Evolutionary conservation across 35 echinoderm and acorn worm genomes (phyloP), one percentile per base, ranked within the genome.

Genomic region (Heliocidaris erythrogramma): DNA sequence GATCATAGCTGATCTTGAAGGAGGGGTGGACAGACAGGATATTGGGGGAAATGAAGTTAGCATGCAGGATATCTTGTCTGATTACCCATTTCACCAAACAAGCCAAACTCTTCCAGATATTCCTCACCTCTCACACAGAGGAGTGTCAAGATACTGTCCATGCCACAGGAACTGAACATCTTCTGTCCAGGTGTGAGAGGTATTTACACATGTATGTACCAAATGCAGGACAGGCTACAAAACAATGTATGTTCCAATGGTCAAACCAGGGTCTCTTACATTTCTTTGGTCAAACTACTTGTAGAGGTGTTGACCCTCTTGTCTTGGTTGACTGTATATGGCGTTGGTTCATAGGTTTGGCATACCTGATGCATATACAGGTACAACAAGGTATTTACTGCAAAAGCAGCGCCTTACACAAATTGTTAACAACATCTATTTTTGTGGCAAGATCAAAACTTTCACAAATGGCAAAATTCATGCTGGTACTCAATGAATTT

Each of bases 11-110:
- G 52, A 56, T 78, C 65, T 78, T 78, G 87, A 48, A 89, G 87
- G 87, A 89, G 87, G 87, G 87, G 87, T 89, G 87, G 87, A 47
- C 47, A 17, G 87, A 89, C 30, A 89, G 87, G 87, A 89, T 32
- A 48, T 48, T 89, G 87, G 14, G 30, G 87, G 47, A 89, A 89
- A 89, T 32, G 31, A 89, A 89, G 87, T 89, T 89, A 89, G 31
- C 87, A 48, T 47, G 32, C 87, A 89, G 87, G 87, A 89, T 17
- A 89, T 89, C 31, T 47, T 48, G 87, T 89, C 87, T 89, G 87
- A 89, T 89, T 89, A 89, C 87, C 30, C 13, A 13, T 78, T 78
- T 78, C 65, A 78, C 65, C 65, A 78, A 78, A 78, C 65, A 78
- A 21, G 7, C 21, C 65, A 78, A 78, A n/a, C 65, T 78, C 65